A percentile compares a stretch with the other conserved stretches of the same genome.
Conservation (phyloP, 1,140 invertebrate genomes). For the Heliconius himera region DNA sequence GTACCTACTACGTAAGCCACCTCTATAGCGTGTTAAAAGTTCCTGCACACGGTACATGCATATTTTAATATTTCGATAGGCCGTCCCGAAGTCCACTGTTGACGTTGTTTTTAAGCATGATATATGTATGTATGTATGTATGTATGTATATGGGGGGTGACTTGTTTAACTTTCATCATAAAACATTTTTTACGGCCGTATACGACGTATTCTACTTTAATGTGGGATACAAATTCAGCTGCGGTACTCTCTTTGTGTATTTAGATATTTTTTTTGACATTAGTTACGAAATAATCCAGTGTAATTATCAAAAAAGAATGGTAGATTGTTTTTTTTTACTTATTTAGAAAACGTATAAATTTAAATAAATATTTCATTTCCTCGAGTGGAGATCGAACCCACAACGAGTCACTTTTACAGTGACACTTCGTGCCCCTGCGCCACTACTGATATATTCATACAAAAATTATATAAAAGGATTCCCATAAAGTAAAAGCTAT, state of each 20-base stretch:
- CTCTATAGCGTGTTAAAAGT: neutral
- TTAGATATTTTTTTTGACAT: neutral
- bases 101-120: constrained; percentile 2
- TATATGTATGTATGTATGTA: neutral
- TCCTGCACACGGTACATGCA: neutral
- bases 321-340: no score
- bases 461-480: neutral
- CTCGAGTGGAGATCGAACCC: no score
- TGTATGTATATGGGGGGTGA: neutral
- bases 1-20: neutral
- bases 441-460: no score
- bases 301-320: neutral
- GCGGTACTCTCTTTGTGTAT: neutral
- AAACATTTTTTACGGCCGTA: neutral
- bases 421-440: no score
- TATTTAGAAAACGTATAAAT: no score
- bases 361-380: no score
- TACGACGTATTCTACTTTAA: neutral
- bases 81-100: neutral
- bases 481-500: neutral
- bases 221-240: neutral
- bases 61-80: constrained; percentile 8
- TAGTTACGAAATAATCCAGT: neutral
- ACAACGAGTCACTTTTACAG: no score
- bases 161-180: constrained; percentile 10